Evolutionary conservation across 1,140 invertebrate species (phyloP), one percentile per base, ranked within the genome.

Genomic region (Drosophila nasuta): DNA sequence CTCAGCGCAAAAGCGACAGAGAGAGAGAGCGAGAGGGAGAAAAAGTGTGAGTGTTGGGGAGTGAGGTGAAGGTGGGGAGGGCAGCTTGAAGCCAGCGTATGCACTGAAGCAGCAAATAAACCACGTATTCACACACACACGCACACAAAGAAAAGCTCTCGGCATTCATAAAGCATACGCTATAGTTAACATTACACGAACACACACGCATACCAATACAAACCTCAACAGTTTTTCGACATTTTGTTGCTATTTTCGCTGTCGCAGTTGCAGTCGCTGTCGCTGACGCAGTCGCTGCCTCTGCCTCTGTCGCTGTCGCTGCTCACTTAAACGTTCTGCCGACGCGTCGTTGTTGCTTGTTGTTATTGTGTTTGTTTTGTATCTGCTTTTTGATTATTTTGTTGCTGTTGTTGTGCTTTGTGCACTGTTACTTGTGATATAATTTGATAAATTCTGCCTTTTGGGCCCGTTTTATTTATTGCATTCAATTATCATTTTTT

Each of bases 41-140:
- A 15, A 43, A n/a, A 45, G 46, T 6, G 35, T 3, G n/a, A 13
- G 75, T 35, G 65, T 30, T 25, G 20, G 20, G 20, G 30, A 45
- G 59, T 45, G 49, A 54, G 35, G 70, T 52, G 70, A 56, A 62
- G 52, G 33, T 48, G 35, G 56, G 11, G 51, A 62, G 73, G 64
- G 57, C 52, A 51, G 73, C 48, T 17, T 56, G 58, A 64, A 46
- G 63, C 49, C 59, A 80, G 68, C 72, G 74, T 74, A 82, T 81
- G 85, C 85, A 89, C 81, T 89, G 85, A 85, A 89, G 81, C 85
- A 89, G 85, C 75, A 89, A 89, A 80, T 80, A 88, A 82, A 87
- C 83, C 83, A 87, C 83, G 83, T 87, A 87, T 79, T 82, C 82
- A 79, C 49, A 86, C 66, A 83, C 49, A 75, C n/a, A 71, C 46